A percentile compares a stretch with the other conserved stretches of the same genome.
Evolutionary conservation across 2,888 invertebrate species (phyloP).

Genomic region (Lasioglossum figueresi): DNA sequence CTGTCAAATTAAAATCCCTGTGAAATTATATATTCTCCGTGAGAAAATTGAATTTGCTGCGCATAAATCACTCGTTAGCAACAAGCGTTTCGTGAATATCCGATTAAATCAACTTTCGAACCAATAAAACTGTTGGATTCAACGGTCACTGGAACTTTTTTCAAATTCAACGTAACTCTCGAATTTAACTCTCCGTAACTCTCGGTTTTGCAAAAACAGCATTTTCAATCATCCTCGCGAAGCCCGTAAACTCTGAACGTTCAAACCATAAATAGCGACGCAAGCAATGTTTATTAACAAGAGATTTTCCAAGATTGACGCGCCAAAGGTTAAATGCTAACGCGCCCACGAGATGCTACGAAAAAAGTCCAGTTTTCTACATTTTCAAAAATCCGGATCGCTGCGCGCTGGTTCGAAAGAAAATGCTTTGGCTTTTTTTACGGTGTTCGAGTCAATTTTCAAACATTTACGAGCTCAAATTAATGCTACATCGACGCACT

Average conservation of each 20-base stretch:
- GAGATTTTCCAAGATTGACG: not conserved
- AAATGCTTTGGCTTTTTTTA: no score
- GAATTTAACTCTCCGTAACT: no score
- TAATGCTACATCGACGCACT: not conserved
- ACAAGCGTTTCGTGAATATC: not conserved
- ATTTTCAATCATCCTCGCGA: not conserved
- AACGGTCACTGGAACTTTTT: not conserved
- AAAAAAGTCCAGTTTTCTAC: not conserved
- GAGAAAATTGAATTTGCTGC: not conserved
- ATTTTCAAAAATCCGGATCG: not conserved
- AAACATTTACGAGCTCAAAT: not conserved
- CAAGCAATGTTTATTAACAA: not conserved
- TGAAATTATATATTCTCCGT: not conserved
- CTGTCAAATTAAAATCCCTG: not conserved
- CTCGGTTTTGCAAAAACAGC: not conserved
- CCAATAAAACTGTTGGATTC: not conserved
- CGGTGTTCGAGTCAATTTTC: not conserved
- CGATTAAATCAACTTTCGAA: not conserved
- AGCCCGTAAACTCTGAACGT: not conserved
- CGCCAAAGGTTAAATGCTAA: not conserved
- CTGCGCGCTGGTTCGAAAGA: no score
- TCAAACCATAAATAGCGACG: not conserved
- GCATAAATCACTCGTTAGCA: not conserved
- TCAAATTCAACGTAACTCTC: not conserved
- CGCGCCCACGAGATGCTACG: not conserved